These are phyloP conservation scores for Pseudomyrmex dendroicus DNA, from an alignment of 1,140 invertebrate species.

Conservation along the genomic window DNA sequence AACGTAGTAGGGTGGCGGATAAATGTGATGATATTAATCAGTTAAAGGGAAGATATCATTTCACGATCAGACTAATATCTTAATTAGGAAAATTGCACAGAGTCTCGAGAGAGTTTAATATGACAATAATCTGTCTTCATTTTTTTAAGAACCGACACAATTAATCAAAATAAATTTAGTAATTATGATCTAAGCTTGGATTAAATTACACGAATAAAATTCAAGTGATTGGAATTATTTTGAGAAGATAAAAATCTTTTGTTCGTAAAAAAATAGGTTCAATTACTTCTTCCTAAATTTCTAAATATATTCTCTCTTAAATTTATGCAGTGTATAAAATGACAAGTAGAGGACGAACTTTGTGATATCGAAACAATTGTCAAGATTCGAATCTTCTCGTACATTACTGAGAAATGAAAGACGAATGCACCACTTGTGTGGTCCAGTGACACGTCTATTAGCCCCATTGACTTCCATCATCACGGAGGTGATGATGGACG, in stretches of 20 bases:
- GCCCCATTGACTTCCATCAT: slow-evolving; percentile 54
- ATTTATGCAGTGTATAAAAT: neutral
- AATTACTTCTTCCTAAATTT: neutral
- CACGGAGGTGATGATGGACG: slow-evolving; percentile 52
- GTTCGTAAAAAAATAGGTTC: neutral
- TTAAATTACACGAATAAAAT: neutral
- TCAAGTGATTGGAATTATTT: no score
- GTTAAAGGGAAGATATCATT: neutral
- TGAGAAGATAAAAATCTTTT: no score
- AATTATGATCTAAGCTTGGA: neutral
- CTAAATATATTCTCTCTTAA: neutral
- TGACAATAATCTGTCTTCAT: neutral
- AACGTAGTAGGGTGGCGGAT: no score
- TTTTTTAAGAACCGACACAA: neutral
- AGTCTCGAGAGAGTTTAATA: neutral
- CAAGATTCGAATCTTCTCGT: neutral
- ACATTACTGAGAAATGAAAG: slow-evolving; percentile 8
- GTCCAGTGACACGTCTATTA: slow-evolving; percentile 55
- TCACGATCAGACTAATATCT: neutral
- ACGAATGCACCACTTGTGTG: slow-evolving; percentile 52
- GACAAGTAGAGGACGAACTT: neutral
- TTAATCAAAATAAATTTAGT: neutral
- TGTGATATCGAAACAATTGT: neutral
- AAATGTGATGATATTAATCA: neutral
- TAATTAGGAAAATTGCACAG: neutral